Evolutionary conservation across 1,140 invertebrate species (phyloP).

Genomic region (Eumeta japonica): DNA sequence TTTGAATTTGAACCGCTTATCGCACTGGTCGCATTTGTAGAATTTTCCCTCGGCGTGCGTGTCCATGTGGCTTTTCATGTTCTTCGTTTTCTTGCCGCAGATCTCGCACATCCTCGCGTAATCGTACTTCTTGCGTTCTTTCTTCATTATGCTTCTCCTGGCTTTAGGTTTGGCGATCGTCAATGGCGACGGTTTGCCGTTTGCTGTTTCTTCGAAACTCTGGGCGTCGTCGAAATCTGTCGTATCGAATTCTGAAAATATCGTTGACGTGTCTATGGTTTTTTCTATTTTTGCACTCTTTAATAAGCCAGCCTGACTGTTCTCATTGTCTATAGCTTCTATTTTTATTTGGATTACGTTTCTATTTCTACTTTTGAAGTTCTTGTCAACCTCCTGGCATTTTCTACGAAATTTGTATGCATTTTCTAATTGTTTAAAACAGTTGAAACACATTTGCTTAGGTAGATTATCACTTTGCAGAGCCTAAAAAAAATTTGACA

Average conservation of each 20-base stretch:
- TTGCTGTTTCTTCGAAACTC: slow-evolving; percentile 8
- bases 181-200: slow-evolving; percentile 13
- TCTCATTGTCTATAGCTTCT: slow-evolving; percentile 15
- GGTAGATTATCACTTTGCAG: slow-evolving; percentile 39
- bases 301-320: slow-evolving; percentile 2
- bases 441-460: slow-evolving; percentile 40
- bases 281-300: background rate
- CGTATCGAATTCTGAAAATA: slow-evolving; percentile 7
- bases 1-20: slow-evolving; percentile 56
- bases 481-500: slow-evolving; percentile 28
- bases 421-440: slow-evolving; percentile 37
- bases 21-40: slow-evolving; percentile 59
- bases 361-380: slow-evolving; percentile 15
- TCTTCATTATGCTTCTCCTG: slow-evolving; percentile 7
- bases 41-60: slow-evolving; percentile 57
- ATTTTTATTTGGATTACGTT: slow-evolving; percentile 31
- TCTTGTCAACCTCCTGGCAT: slow-evolving; percentile 44
- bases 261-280: slow-evolving; percentile 4
- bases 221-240: slow-evolving; percentile 8
- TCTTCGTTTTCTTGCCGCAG: slow-evolving; percentile 47
- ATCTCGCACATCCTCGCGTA: slow-evolving; percentile 54
- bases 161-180: slow-evolving; percentile 17
- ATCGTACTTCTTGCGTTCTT: slow-evolving; percentile 19
- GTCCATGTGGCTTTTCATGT: slow-evolving; percentile 54
- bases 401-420: slow-evolving; percentile 48